Percentiles rank a stretch among this genome's conserved stretches.
Evolutionary conservation across 1,140 invertebrate species (phyloP).

Genomic region (Trachymyrmex cornetzi): DNA sequence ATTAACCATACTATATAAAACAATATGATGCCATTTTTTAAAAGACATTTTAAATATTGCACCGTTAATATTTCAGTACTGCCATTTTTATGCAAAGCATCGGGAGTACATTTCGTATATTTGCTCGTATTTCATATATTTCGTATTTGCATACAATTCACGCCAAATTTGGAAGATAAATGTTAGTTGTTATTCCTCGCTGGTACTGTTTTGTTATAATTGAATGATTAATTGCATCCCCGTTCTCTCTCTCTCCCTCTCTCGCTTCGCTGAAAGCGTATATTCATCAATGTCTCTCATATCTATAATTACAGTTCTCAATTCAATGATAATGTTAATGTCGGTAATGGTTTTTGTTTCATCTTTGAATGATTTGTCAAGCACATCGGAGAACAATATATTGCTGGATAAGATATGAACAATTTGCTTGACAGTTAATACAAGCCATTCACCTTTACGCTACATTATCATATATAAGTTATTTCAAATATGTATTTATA

Average conservation of each 20-base stretch:
- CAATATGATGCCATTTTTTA: background rate
- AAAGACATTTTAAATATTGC: background rate
- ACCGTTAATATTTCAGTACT: conserved; percentile 2
- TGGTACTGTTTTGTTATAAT: conserved; percentile 48
- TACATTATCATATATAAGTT: background rate
- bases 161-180: conserved; percentile 53
- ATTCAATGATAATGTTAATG: conserved; percentile 61
- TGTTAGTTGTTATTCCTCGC: conserved; percentile 34
- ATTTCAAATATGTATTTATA: conserved; percentile 13
- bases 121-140: background rate
- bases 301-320: conserved; percentile 63
- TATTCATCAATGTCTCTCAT: conserved; percentile 71
- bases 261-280: conserved; percentile 44
- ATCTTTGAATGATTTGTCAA: conserved; percentile 58
- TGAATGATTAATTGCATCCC: conserved; percentile 58
- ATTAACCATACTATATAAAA: conserved; percentile 12
- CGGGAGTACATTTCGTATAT: background rate
- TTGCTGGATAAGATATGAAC: conserved; percentile 10
- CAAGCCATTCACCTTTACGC: background rate
- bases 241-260: conserved; percentile 22
- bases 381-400: conserved; percentile 13
- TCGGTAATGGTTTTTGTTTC: conserved; percentile 38
- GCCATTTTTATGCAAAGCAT: background rate
- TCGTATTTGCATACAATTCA: conserved; percentile 12
- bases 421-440: background rate